Percentiles rank a stretch among this genome's conserved stretches.
These are phyloP conservation scores for Lepidurus arcticus DNA, from an alignment of 1,140 invertebrate species.

Conservation along the genomic window DNA sequence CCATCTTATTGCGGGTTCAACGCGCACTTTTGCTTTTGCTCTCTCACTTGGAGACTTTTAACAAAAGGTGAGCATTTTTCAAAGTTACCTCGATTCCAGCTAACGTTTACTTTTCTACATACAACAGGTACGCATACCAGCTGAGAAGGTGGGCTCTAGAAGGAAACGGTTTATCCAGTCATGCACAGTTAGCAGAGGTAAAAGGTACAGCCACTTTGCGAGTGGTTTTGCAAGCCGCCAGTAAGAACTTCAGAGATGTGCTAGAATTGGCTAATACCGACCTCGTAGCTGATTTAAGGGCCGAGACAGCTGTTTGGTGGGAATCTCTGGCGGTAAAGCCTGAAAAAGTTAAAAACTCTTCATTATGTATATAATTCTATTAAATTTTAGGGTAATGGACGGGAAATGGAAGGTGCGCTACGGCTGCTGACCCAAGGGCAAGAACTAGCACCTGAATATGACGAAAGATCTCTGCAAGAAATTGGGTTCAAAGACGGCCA, in stretches of 20 bases:
- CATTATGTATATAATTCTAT: no score
- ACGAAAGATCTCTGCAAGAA: slow-evolving; percentile 80
- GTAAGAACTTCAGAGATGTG: slow-evolving; percentile 68
- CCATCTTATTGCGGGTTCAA: slow-evolving; percentile 79
- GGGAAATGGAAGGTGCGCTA: slow-evolving; percentile 69
- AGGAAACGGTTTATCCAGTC: slow-evolving; percentile 63
- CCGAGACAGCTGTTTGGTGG: slow-evolving; percentile 91
- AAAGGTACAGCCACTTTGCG: slow-evolving; percentile 56
- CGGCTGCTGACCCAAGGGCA: slow-evolving; percentile 89
- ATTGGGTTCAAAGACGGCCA: slow-evolving; percentile 81
- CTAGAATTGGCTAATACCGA: slow-evolving; percentile 72
- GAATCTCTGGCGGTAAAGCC: slow-evolving; percentile 49
- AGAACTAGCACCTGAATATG: slow-evolving; percentile 85
- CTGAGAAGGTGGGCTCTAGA: slow-evolving; percentile 75
- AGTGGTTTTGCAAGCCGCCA: slow-evolving; percentile 76
- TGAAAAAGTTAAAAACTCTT: background rate
- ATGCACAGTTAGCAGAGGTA: slow-evolving; percentile 55
- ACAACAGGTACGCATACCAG: slow-evolving; percentile 70
- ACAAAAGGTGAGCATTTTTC: slow-evolving; percentile 56
- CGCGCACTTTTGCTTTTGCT: slow-evolving; percentile 77
- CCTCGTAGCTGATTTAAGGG: slow-evolving; percentile 79
- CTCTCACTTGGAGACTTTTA: slow-evolving; percentile 87
- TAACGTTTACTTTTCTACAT: no score
- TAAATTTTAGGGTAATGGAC: slow-evolving; percentile 28
- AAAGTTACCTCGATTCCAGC: background rate